Conservation (phyloP, 2,113 vertebrate species). For the Paradisaea rubra region DNA sequence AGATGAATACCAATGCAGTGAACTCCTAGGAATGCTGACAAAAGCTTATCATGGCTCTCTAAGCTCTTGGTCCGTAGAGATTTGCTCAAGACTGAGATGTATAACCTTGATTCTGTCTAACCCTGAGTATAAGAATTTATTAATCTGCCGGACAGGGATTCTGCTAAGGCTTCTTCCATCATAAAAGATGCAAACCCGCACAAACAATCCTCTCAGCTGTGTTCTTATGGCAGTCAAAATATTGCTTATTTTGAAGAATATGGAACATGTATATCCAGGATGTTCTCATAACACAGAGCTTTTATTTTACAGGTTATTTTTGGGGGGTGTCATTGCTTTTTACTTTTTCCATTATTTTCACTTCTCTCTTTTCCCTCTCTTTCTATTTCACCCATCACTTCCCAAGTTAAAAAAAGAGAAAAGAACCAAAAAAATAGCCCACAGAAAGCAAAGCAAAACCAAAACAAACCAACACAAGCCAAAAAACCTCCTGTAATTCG, state of each 20-base stretch:
- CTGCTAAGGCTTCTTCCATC: not conserved
- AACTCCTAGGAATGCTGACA: constrained; percentile 11
- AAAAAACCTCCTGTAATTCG: not conserved
- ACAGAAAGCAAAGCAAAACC: not conserved
- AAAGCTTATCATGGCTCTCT: not conserved
- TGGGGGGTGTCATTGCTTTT: not conserved
- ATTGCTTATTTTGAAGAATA: not conserved
- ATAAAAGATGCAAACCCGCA: not conserved
- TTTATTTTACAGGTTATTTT: not conserved
- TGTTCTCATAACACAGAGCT: not conserved
- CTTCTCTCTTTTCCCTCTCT: not conserved
- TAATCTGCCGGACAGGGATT: not conserved
- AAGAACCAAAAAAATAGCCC: not conserved
- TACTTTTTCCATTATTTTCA: not conserved
- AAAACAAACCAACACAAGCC: not conserved
- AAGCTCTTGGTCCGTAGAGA: not conserved
- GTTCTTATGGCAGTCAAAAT: not conserved
- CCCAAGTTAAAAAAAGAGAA: not conserved
- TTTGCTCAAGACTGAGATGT: not conserved
- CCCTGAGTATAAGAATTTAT: not conserved
- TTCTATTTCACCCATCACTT: not conserved
- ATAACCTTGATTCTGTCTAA: not conserved
- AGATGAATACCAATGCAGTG: not conserved
- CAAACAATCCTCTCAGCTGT: not conserved
- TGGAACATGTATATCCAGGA: not conserved